A percentile compares a stretch with the other conserved stretches of the same genome.
These are phyloP conservation scores for Dryadula phaetusa DNA, from an alignment of 2,888 invertebrate species.

Conservation along the genomic window DNA sequence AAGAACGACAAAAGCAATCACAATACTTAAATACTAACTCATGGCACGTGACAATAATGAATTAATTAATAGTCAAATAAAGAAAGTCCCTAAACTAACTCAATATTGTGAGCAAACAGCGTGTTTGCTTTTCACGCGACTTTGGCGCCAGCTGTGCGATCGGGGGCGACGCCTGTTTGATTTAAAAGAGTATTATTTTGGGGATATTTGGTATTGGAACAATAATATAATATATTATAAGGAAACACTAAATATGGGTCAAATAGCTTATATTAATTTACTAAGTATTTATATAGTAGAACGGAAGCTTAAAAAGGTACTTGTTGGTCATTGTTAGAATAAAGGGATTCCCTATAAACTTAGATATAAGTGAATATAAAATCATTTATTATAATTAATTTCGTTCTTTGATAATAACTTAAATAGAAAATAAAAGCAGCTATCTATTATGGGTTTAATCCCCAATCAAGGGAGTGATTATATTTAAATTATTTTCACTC, in stretches of 20 bases:
- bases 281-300: too few relatives aligned
- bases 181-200: slow-evolving; percentile 21
- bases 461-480: too few relatives aligned
- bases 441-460: too few relatives aligned
- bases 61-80: slow-evolving; percentile 49
- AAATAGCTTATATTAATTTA: neutral
- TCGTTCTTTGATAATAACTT: too few relatives aligned
- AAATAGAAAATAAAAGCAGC: too few relatives aligned
- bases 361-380: too few relatives aligned
- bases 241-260: neutral
- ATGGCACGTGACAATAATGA: slow-evolving; percentile 36
- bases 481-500: too few relatives aligned
- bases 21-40: neutral
- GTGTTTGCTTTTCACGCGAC: slow-evolving; percentile 60
- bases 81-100: slow-evolving; percentile 47
- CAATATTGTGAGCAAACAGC: slow-evolving; percentile 61
- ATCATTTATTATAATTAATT: too few relatives aligned
- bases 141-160: slow-evolving; percentile 66
- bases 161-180: slow-evolving; percentile 50
- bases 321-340: too few relatives aligned
- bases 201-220: slow-evolving; percentile 2
- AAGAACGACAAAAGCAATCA: slow-evolving; percentile 9
- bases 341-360: too few relatives aligned
- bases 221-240: neutral
- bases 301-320: too few relatives aligned